Base-by-base conservation (phyloP, 2,797 vertebrate species). In the Bovichtus diacanthus region DNA sequence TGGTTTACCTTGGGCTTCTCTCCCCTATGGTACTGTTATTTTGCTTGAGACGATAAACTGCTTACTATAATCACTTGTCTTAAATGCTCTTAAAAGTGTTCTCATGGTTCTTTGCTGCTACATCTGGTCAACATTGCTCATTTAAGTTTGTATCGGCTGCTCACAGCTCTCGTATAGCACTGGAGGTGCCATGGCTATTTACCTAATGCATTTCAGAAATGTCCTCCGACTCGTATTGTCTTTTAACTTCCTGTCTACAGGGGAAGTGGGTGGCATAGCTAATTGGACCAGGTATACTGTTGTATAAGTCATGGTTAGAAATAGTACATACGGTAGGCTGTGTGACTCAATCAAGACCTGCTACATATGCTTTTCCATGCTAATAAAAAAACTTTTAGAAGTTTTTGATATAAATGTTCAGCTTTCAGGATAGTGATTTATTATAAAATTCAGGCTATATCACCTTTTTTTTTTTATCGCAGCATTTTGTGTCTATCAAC, bases 241-340 rank as follows among this genome's bases (percentile, higher is more conserved):
- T 27, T 27, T 27, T 27, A n/a, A 13, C 31, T 34, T 55, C 53
- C 53, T n/a, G 53, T 34, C 29, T 55, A 12, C 18, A 11, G 53
- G 34, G 53, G 53, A 31, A 34, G 29, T 34, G 18, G 29, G 53
- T 44, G 16, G 44, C 41, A 44, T n/a, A 44, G 44, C 41, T 19
- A 44, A 16, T 18, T 0, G 44, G 41, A 44, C 44, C 41, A 0
- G 41, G 41, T n/a, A n/a, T n/a, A n/a, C n/a, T n/a, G n/a, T n/a
- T 19, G 41, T 18, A 44, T 44, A 0, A 44, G 41, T 44, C 41
- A 44, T 19, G 41, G 41, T 44, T 41, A 44, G 0, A 44, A 19
- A n/a, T n/a, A n/a, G n/a, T n/a, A n/a, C n/a, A n/a, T n/a, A n/a
- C n/a, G n/a, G n/a, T n/a, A n/a, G n/a, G n/a, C n/a, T n/a, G n/a